Evolutionary conservation across 2,797 vertebrate genomes (phyloP), one percentile per base, ranked within the genome.

Genomic region (Phrynocephalus vlangalii): DNA sequence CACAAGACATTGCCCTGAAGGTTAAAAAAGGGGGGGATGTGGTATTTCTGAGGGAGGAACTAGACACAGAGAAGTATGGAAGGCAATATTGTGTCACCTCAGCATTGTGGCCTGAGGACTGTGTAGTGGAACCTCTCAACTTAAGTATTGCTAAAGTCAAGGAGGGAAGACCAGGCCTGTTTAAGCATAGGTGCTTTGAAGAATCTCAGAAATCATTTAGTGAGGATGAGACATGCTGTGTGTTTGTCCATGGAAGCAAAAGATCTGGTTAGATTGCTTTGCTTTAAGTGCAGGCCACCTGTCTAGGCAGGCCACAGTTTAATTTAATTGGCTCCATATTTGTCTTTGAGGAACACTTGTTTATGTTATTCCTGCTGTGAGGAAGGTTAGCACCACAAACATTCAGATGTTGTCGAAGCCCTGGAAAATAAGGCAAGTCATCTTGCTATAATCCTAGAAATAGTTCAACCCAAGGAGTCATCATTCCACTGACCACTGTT

Each of bases 351-450:
- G 70, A 92, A 85, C 44, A 48, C 73, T 90, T 87, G 81, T 15
- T 89, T 92, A 90, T 91, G 93, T 92, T 93, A 92, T 88, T 91
- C 85, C 86, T 82, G 82, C 84, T 4, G 38, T 88, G 75, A 79
- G 76, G 84, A 90, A 92, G 91, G 90, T 92, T 89, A 87, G 56
- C 89, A 87, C 80, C 86, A 89, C 89, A 92, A 93, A 92, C 88
- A 91, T 76, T 92, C 91, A 26, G 79, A 92, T 91, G 92, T 93
- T 91, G 78, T 84, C 83, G 81, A 78, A 63, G 71, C 91, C 85
- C 88, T 88, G 66, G 90, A 93, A 76, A 82, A 94, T 83, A 77
- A 79, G 83, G 9, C 28, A 92, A 88, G n/a, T 92, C 90, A 91
- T 88, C 90, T 93, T 91, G 88, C 91, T 90, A 88, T 87, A 83